These are phyloP conservation scores for Colletes collaris DNA, from an alignment of 2,888 invertebrate genomes.

Conservation along the genomic window DNA sequence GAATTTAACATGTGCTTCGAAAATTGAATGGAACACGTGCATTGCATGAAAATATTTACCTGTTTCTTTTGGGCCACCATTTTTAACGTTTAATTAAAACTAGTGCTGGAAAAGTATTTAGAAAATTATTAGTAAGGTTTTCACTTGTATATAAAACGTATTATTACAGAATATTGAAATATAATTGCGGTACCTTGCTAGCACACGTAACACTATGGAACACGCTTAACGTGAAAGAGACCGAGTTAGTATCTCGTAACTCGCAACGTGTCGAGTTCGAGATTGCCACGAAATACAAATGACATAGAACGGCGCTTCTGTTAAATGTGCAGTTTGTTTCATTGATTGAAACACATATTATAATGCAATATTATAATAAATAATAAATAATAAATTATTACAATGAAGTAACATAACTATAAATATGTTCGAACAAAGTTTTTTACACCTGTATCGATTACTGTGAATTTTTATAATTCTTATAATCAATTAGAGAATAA, in stretches of 20 bases:
- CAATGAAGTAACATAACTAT: not conserved
- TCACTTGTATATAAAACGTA: not conserved
- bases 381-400: not conserved
- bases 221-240: constrained; percentile 43
- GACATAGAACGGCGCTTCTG: constrained; percentile 6
- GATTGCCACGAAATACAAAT: constrained; percentile 29
- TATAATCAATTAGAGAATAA: not conserved
- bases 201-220: constrained; percentile 10
- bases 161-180: constrained; percentile 21
- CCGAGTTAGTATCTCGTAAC: not conserved
- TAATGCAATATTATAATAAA: not conserved
- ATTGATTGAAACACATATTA: constrained; percentile 1
- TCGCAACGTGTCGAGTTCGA: not conserved
- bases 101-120: constrained; percentile 57
- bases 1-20: constrained; percentile 5
- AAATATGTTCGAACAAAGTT: not conserved
- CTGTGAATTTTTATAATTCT: not conserved
- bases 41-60: constrained; percentile 83
- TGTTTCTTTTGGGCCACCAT: constrained; percentile 96
- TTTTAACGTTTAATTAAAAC: constrained; percentile 75
- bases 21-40: constrained; percentile 34
- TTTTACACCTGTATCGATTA: not conserved
- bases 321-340: not conserved
- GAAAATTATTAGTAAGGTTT: constrained; percentile 3
- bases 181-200: constrained; percentile 7